These are phyloP conservation scores for Drosophila quasianomalipes DNA, from an alignment of 2,888 invertebrate species.

Conservation along the genomic window DNA sequence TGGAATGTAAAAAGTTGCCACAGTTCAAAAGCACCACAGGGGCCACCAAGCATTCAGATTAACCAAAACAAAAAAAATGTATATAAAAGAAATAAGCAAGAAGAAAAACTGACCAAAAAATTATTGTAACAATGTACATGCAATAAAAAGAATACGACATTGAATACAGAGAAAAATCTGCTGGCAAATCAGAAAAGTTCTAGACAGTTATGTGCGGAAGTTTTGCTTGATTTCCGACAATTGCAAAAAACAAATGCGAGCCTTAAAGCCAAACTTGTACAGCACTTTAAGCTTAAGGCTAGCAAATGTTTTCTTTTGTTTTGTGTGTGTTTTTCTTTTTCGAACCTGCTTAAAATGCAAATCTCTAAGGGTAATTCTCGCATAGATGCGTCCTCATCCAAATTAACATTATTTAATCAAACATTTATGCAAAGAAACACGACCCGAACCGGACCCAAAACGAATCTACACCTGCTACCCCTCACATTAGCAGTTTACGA, in stretches of 20 bases:
- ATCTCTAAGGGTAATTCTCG: conserved; percentile 31
- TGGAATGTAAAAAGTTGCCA: conserved; percentile 43
- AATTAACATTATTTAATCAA: conserved; percentile 79
- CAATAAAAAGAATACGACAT: conserved; percentile 25
- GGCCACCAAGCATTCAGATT: conserved; percentile 7
- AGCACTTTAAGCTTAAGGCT: conserved; percentile 11
- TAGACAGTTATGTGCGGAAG: neutral
- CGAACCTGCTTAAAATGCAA: conserved; percentile 1
- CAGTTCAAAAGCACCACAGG: conserved; percentile 51
- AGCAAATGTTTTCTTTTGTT: neutral
- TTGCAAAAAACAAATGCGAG: conserved; percentile 10
- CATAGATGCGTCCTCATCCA: conserved; percentile 41
- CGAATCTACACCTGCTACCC: conserved; percentile 64
- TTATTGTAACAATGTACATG: conserved; percentile 42
- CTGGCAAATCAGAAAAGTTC: conserved; percentile 34
- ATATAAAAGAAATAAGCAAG: neutral
- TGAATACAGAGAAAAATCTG: conserved; percentile 21
- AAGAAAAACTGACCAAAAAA: conserved; percentile 15
- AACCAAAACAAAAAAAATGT: neutral
- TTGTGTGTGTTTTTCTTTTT: neutral
- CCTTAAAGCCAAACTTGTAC: conserved; percentile 5
- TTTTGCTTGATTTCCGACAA: conserved; percentile 13
- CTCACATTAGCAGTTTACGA: conserved; percentile 52
- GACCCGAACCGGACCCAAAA: conserved; percentile 42
- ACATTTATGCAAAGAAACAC: conserved; percentile 58